phyloP scores from a whole-genome alignment of 2,797 vertebrate genomes.

The Lutjanus campechanus region DNA sequence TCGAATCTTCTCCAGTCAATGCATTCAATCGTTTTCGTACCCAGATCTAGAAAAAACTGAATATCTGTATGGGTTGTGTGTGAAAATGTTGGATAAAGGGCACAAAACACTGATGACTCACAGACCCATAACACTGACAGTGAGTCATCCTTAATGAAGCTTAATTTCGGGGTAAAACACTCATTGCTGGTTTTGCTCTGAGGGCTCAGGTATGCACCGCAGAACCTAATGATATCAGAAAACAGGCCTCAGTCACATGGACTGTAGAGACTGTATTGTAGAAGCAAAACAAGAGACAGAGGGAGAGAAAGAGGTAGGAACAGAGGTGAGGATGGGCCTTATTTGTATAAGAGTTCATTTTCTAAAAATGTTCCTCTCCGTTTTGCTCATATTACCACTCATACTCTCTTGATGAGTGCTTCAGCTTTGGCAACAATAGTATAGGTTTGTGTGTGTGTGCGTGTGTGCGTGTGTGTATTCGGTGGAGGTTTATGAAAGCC shows the following conservation, averaged over 20 bases:
- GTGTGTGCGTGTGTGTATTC: constrained; percentile 34
- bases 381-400: constrained; percentile 72
- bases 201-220: constrained; percentile 54
- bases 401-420: constrained; percentile 57
- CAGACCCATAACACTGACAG: constrained; percentile 44
- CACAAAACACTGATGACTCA: constrained; percentile 61
- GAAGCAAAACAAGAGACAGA: background rate
- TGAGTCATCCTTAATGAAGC: constrained; percentile 75
- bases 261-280: constrained; percentile 5
- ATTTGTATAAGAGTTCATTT: constrained; percentile 65
- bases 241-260: constrained; percentile 39
- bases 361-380: constrained; percentile 46
- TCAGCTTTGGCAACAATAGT: constrained; percentile 58
- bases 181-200: constrained; percentile 60
- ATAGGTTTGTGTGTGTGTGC: constrained; percentile 37
- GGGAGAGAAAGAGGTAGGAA: background rate
- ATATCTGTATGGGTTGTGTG: no score
- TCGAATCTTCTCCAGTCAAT: no score
- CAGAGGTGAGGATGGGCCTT: constrained; percentile 3
- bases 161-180: constrained; percentile 63
- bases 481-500: constrained; percentile 73
- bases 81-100: constrained; percentile 29
- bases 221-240: constrained; percentile 53
- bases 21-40: no score
- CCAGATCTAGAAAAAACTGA: no score